These are phyloP conservation scores for Threskiornis aethiopicus DNA, from an alignment of 2,797 vertebrate species.

Conservation along the genomic window DNA sequence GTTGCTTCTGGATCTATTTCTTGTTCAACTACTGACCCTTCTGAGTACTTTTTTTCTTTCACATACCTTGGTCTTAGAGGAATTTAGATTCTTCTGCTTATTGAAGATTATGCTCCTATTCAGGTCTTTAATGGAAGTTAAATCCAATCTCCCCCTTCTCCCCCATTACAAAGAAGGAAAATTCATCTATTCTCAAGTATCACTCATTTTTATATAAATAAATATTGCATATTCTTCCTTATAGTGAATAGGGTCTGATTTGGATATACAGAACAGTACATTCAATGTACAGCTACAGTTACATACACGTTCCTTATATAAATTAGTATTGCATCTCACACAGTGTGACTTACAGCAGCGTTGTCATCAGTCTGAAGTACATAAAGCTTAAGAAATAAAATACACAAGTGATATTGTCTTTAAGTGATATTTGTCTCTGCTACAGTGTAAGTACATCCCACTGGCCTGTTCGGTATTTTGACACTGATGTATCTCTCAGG, in stretches of 20 bases:
- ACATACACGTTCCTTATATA: not conserved
- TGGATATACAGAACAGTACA: not conserved
- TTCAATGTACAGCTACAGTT: not conserved
- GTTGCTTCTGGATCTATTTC: not conserved
- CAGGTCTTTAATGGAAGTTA: not conserved
- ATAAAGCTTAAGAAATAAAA: not conserved
- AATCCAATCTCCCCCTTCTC: not conserved
- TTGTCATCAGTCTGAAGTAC: not conserved
- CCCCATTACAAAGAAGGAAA: not conserved
- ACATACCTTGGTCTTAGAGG: not conserved
- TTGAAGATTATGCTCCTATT: not conserved
- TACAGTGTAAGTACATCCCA: not conserved
- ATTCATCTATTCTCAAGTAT: not conserved
- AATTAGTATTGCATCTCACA: not conserved
- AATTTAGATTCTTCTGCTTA: not conserved
- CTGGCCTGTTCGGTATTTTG: not conserved
- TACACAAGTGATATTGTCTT: not conserved
- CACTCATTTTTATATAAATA: not conserved
- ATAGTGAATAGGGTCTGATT: not conserved
- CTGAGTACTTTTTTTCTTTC: not conserved
- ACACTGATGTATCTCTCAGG: not conserved
- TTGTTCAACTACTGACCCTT: not conserved
- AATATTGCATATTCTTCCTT: not conserved
- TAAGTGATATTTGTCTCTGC: not conserved
- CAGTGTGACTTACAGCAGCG: not conserved